Conservation (phyloP, 2,797 vertebrate species). For the Macrochelys suwanniensis region DNA sequence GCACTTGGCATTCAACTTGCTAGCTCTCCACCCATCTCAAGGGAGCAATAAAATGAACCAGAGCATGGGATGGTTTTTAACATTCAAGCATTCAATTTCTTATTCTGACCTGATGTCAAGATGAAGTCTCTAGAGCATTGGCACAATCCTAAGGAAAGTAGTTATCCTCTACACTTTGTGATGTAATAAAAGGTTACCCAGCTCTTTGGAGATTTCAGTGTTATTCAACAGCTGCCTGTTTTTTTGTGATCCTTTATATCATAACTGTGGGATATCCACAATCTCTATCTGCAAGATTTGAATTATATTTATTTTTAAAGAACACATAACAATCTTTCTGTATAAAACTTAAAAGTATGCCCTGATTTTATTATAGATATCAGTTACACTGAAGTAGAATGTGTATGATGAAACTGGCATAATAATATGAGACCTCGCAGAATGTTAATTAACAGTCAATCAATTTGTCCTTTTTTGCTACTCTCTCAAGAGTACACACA, state of each 20-base stretch:
- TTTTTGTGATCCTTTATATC: neutral
- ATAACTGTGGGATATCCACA: neutral
- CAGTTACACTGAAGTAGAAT: neutral
- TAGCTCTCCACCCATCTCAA: neutral
- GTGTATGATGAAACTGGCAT: neutral
- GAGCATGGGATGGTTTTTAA: neutral
- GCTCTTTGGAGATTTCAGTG: neutral
- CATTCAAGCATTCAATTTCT: neutral
- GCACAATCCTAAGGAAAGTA: neutral
- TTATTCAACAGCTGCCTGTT: neutral
- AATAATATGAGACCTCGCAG: neutral
- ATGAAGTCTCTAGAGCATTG: neutral
- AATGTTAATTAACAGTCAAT: neutral
- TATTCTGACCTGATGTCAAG: neutral
- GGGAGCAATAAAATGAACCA: neutral
- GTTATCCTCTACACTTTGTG: neutral
- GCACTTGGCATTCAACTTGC: constrained; percentile 41
- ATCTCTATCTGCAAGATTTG: neutral
- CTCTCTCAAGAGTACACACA: neutral
- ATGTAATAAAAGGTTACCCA: neutral
- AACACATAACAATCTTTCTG: neutral
- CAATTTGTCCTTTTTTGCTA: neutral
- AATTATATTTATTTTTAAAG: neutral
- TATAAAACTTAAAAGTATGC: rapidly evolving
- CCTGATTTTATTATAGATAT: neutral